These are phyloP conservation scores for Pica pica DNA, from an alignment of 2,113 vertebrate species.

Conservation along the genomic window DNA sequence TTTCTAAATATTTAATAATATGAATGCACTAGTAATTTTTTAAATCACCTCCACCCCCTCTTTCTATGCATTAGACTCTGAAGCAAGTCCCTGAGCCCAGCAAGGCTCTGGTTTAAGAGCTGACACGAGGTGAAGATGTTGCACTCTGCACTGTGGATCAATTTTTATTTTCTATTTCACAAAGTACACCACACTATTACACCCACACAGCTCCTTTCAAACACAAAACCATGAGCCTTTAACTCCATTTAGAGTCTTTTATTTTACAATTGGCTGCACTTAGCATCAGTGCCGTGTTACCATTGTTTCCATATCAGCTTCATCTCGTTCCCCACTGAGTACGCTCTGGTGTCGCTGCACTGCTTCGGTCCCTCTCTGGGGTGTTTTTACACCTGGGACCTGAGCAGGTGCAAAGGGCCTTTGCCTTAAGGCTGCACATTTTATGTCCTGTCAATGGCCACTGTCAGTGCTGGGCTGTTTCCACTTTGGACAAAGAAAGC, in stretches of 20 bases:
- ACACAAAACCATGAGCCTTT: neutral
- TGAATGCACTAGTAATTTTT: neutral
- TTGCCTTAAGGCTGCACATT: neutral
- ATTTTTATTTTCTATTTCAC: neutral
- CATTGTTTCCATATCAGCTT: neutral
- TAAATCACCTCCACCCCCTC: neutral
- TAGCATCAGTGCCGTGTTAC: neutral
- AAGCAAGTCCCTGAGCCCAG: neutral
- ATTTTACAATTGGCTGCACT: neutral
- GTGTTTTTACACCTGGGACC: accelerated
- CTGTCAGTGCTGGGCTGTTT: neutral
- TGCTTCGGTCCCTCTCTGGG: neutral
- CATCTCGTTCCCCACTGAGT: neutral
- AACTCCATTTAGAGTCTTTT: neutral
- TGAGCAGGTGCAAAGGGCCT: neutral
- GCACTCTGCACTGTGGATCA: neutral
- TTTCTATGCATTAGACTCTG: neutral
- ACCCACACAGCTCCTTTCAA: neutral
- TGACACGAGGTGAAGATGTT: neutral
- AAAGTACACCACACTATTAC: neutral
- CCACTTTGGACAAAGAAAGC: neutral
- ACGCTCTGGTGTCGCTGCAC: accelerated
- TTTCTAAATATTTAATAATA: neutral
- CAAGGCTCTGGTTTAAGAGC: neutral
- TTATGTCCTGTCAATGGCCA: neutral